A percentile compares a stretch with the other conserved stretches of the same genome.
These are phyloP conservation scores for Panurus biarmicus DNA, from an alignment of 2,113 vertebrate genomes.

Conservation along the genomic window DNA sequence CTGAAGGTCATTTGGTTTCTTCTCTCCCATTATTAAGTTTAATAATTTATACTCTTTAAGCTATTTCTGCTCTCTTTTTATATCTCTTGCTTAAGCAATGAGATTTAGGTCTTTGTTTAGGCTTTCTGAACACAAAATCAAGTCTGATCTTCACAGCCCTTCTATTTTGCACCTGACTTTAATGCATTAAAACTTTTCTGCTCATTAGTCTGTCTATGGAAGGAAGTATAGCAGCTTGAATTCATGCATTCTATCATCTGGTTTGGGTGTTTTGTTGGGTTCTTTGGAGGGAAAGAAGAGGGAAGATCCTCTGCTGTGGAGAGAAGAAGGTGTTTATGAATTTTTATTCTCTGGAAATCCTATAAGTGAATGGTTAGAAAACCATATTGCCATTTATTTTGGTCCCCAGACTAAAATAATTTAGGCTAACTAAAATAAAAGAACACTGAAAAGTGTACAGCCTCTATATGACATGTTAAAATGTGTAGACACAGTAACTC, in stretches of 20 bases:
- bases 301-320: not conserved
- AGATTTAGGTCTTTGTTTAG: not conserved
- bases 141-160: not conserved
- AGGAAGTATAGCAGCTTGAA: not conserved
- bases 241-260: not conserved
- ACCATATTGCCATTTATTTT: not conserved
- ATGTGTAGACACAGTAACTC: not conserved
- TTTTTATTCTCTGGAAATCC: not conserved
- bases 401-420: not conserved
- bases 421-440: not conserved
- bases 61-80: not conserved
- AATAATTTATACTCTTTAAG: slow-evolving; percentile 10
- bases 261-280: not conserved
- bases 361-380: not conserved
- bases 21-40: not conserved
- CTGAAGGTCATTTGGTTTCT: not conserved
- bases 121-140: not conserved
- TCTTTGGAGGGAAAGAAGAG: rapidly evolving
- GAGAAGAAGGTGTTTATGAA: not conserved
- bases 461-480: not conserved
- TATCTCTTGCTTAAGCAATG: not conserved
- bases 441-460: not conserved
- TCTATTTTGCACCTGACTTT: not conserved
- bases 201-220: not conserved
- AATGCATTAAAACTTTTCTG: not conserved